phyloP scores from a whole-genome alignment of 2,113 vertebrate genomes.

The Nibea coibor region DNA sequence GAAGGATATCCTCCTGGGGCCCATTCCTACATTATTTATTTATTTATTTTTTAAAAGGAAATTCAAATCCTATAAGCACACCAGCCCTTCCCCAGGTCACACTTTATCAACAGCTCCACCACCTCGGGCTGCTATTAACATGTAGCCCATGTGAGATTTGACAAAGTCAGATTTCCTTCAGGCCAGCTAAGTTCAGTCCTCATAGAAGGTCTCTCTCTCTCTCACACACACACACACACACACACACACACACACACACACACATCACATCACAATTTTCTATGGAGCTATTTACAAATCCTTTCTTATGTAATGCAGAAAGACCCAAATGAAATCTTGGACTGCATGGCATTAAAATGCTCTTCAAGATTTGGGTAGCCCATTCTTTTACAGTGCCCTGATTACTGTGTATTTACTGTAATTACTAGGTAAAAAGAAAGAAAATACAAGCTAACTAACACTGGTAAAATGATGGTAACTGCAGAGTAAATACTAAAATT shows the following conservation, averaged over 20 bases:
- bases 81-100: constrained; percentile 35
- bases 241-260: not conserved
- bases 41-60: constrained; percentile 32
- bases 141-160: constrained; percentile 44
- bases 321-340: not conserved
- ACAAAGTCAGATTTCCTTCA: constrained; percentile 38
- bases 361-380: not conserved
- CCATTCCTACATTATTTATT: constrained; percentile 21
- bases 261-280: not conserved
- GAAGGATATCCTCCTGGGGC: constrained; percentile 15
- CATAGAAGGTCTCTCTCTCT: not conserved
- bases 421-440: too few relatives aligned
- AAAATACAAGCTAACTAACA: too few relatives aligned
- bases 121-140: constrained; percentile 52
- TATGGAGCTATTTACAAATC: constrained; percentile 25
- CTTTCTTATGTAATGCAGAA: constrained; percentile 8
- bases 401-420: too few relatives aligned
- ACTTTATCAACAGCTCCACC: constrained; percentile 47
- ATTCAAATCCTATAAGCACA: constrained; percentile 61
- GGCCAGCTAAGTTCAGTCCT: constrained; percentile 43
- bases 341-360: not conserved
- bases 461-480: too few relatives aligned
- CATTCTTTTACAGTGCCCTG: too few relatives aligned
- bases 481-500: too few relatives aligned
- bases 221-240: not conserved